phyloP scores from a whole-genome alignment of 2,888 invertebrate species.

The Arctia plantaginis region DNA sequence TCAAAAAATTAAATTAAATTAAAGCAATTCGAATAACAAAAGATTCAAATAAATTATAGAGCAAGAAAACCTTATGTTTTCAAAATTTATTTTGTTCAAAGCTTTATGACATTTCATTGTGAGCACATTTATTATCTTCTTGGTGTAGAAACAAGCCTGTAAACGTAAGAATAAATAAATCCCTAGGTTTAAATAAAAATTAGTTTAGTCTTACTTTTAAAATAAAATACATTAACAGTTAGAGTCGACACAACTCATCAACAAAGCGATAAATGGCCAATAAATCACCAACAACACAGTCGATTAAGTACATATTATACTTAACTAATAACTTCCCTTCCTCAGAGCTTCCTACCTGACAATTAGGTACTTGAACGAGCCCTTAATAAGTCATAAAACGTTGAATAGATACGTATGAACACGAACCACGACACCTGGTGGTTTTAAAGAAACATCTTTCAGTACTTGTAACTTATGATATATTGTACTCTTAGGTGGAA shows the following conservation, averaged over 20 bases:
- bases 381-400: conserved; percentile 56
- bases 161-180: too few relatives aligned
- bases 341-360: conserved; percentile 55
- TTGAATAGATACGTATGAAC: conserved; percentile 49
- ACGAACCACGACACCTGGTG: conserved; percentile 55
- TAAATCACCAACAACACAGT: conserved; percentile 34
- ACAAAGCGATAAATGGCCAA: conserved; percentile 2
- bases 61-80: too few relatives aligned
- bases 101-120: not conserved
- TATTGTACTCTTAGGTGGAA: not conserved
- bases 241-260: not conserved
- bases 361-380: conserved; percentile 57
- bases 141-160: not conserved
- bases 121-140: not conserved
- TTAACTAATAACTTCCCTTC: conserved; percentile 63
- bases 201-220: not conserved
- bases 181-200: not conserved
- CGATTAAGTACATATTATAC: conserved; percentile 29
- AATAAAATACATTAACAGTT: not conserved
- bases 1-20: too few relatives aligned
- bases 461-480: conserved; percentile 24
- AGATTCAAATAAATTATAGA: too few relatives aligned
- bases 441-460: conserved; percentile 51
- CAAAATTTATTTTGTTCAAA: too few relatives aligned
- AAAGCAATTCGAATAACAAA: too few relatives aligned